phyloP scores from a whole-genome alignment of 2,113 vertebrate species.

The Bubo scandiacus region DNA sequence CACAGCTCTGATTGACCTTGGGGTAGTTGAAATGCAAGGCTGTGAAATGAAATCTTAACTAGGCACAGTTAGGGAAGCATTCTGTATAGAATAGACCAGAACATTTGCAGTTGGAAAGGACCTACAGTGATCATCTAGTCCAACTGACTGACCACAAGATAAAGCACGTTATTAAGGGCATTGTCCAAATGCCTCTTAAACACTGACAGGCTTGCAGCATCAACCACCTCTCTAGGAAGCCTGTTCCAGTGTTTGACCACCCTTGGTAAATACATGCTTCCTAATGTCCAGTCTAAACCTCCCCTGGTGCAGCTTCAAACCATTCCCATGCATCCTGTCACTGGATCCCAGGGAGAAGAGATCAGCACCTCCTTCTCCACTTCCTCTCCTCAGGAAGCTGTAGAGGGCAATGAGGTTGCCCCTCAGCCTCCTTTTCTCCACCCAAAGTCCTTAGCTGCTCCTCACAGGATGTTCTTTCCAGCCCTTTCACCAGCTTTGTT shows the following conservation, averaged over 20 bases:
- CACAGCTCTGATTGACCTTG: background rate
- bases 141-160: background rate
- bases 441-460: background rate
- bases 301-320: background rate
- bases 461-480: background rate
- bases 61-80: background rate
- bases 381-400: background rate
- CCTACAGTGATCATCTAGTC: background rate
- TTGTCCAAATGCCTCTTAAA: background rate
- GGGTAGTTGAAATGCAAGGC: background rate
- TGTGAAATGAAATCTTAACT: background rate
- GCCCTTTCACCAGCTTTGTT: background rate
- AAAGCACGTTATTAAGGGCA: background rate
- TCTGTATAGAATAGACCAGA: background rate
- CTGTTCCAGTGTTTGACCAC: background rate
- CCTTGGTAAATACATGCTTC: background rate
- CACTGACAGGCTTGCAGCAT: background rate
- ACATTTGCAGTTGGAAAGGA: background rate
- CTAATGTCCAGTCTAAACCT: background rate
- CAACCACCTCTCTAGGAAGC: background rate
- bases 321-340: background rate
- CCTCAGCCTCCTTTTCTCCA: background rate
- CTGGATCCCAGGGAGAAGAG: background rate
- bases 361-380: background rate
- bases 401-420: background rate